These are phyloP conservation scores for Orius laevigatus DNA, from an alignment of 1,140 invertebrate species.

Conservation along the genomic window DNA sequence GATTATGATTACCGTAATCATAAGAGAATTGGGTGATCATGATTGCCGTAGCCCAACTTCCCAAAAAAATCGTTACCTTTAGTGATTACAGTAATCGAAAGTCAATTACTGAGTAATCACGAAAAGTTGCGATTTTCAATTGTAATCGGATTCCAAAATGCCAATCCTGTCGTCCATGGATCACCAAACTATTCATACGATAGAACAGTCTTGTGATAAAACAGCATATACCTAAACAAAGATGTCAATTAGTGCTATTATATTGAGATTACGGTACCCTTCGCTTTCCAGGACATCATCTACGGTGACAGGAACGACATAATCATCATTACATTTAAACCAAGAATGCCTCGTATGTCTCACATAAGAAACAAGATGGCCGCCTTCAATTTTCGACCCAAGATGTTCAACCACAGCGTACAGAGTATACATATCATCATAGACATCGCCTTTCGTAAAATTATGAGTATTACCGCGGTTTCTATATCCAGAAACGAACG, in stretches of 20 bases:
- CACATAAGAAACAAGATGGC: slow-evolving; percentile 92
- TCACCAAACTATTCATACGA: slow-evolving; percentile 64
- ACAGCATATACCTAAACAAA: slow-evolving; percentile 65
- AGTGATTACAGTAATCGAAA: too few species aligned
- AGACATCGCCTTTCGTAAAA: slow-evolving; percentile 15
- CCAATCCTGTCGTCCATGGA: too few species aligned
- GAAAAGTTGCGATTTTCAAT: too few species aligned
- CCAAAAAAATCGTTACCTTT: too few species aligned
- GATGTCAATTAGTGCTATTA: slow-evolving; percentile 10
- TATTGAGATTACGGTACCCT: slow-evolving; percentile 46
- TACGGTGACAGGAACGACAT: slow-evolving; percentile 72
- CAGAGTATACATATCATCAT: slow-evolving; percentile 52
- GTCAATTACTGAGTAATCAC: too few species aligned
- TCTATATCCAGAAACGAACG: slow-evolving; percentile 63
- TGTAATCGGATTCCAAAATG: too few species aligned
- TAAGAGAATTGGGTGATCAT: too few species aligned
- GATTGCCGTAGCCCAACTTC: too few species aligned
- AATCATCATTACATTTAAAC: slow-evolving; percentile 95
- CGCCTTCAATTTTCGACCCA: slow-evolving; percentile 65
- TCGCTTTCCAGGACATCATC: slow-evolving; percentile 86
- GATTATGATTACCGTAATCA: too few species aligned
- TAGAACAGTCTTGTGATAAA: slow-evolving; percentile 83
- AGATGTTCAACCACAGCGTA: slow-evolving; percentile 95
- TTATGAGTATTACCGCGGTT: slow-evolving; percentile 55
- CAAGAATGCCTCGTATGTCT: slow-evolving; percentile 79